phyloP scores from a whole-genome alignment of 2,113 vertebrate genomes.

The Gadus chalcogrammus region DNA sequence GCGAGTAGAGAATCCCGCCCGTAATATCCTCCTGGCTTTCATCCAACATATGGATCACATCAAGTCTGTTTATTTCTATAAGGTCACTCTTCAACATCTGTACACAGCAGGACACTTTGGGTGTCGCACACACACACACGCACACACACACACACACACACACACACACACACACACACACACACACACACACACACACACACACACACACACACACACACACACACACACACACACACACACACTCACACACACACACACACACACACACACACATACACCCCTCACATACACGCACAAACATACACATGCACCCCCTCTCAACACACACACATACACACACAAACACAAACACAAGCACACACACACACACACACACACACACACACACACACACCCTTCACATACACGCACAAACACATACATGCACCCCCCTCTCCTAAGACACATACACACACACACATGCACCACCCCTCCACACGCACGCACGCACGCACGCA shows the following conservation, averaged over 20 bases:
- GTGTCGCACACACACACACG: neutral
- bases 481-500: neutral
- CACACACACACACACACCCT: neutral
- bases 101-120: conserved; percentile 10
- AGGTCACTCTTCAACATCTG: conserved; percentile 18
- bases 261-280: conserved; percentile 3
- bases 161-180: conserved; percentile 3
- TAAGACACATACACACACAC: conserved; percentile 17
- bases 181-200: neutral
- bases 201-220: conserved; percentile 12
- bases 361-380: neutral
- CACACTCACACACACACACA: conserved; percentile 2
- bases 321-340: conserved; percentile 17
- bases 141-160: neutral
- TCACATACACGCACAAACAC: neutral
- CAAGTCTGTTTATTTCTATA: conserved; percentile 3
- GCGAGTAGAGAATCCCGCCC: too few species aligned
- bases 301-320: conserved; percentile 25
- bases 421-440: neutral
- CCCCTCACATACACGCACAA: conserved; percentile 20
- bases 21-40: too few species aligned
- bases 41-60: too few species aligned
- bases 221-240: conserved; percentile 9
- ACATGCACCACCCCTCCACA: conserved; percentile 46
- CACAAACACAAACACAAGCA: neutral